Percentiles rank a stretch among this genome's conserved stretches.
These are phyloP conservation scores for Clarias fuscus DNA, from an alignment of 2,797 vertebrate species.

Conservation along the genomic window DNA sequence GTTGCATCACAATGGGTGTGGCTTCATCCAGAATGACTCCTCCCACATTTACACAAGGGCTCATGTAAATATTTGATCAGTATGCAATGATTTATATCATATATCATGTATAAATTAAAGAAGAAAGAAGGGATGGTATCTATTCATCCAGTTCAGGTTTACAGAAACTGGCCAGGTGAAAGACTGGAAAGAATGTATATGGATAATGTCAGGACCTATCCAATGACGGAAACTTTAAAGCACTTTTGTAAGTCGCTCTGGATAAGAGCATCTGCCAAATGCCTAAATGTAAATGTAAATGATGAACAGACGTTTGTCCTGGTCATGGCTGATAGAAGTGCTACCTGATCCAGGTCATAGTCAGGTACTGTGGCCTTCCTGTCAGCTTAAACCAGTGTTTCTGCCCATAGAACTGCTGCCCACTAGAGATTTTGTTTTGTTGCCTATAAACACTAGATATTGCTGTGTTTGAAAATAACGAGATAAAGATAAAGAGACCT, in stretches of 20 bases:
- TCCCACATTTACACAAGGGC: not conserved
- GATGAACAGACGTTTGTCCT: too few species aligned
- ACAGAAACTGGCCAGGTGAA: not conserved
- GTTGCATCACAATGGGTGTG: not conserved
- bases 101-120: not conserved
- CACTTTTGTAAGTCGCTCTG: too few species aligned
- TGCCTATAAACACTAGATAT: not conserved
- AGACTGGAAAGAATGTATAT: too few species aligned
- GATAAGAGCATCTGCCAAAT: too few species aligned
- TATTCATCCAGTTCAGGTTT: not conserved
- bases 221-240: too few species aligned
- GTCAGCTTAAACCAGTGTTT: not conserved
- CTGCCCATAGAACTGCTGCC: not conserved
- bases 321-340: too few species aligned
- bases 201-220: too few species aligned
- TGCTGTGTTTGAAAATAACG: not conserved
- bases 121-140: not conserved
- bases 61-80: not conserved
- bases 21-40: not conserved
- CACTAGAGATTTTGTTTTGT: not conserved
- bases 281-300: too few species aligned
- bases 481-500: too few species aligned
- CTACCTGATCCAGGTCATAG: too few species aligned
- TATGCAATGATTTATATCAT: not conserved
- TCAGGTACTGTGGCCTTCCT: not conserved